Evolutionary conservation across 1,140 invertebrate species (phyloP), one percentile per base, ranked within the genome.

Genomic region (Pteromalus puparum): DNA sequence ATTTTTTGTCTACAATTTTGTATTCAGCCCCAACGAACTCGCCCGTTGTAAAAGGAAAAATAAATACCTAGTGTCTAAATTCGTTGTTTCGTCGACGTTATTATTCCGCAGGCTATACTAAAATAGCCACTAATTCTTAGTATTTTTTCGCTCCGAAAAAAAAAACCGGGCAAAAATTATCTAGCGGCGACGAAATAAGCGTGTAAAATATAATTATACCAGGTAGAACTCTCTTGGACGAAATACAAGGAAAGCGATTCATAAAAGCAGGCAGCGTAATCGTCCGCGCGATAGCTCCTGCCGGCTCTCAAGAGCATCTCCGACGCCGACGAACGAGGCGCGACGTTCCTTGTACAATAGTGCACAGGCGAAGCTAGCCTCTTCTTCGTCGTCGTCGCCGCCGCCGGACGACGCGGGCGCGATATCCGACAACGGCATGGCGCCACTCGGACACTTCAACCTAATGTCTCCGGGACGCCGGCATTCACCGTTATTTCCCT

Each of bases 371-470:
- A 18, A 61, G 53, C 18, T 21, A 53, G 18, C 15, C 46, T 48
- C 46, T 48, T 48, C 46, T 48, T 48, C 46, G 46, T 48, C 46
- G n/a, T 48, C 2, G 48, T 18, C 48, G 21, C 48, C 48, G n/a
- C 67, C 7, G 53, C 73, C 30, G 61, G 74, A 70, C 74, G 61
- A 1, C 82, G 10, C 21, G 7, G 26, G 28, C 81, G 53, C 53
- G 65, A 77, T 67, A 46, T 48, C 72, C 68, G 70, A 46, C n/a
- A 75, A 80, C 48, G 87, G 87, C 87, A 85, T 46, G 87, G 87
- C 87, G 87, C 85, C 87, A 85, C 81, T 84, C 79, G 65, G 84
- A 86, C 82, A 85, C 85, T 88, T 86, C 82, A 87, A 84, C 82
- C 81, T 78, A 87, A 87, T 85, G 75, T 79, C 83, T 74, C 48